Base-by-base conservation (phyloP, 2,113 vertebrate species). In the Dermatemys mawii region DNA sequence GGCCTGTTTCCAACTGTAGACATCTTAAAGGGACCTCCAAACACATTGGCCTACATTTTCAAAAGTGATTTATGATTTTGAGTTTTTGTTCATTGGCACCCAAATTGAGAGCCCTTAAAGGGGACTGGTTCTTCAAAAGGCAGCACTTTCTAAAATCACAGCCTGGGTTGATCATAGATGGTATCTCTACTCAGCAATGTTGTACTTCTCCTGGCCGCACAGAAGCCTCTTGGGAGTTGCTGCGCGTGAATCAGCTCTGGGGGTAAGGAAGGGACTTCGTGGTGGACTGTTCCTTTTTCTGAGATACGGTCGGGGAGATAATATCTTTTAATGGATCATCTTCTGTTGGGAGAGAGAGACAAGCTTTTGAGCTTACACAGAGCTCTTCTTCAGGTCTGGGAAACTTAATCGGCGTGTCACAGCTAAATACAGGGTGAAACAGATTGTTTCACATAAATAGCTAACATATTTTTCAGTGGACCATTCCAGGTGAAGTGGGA, bases 241-340 rank as follows among this genome's bases (percentile, higher is more conserved):
- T 63, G 75, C 2, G 0, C 0, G 0, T 81, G 14, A 22, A 1
- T 57, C 7, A n/a, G 2, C 2, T 70, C 21, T 57, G 63, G 67
- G 70, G 11, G 1, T 73, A 48, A 75, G 76, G 21, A 78, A 81
- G 4, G 1, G 11, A 53, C 10, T 57, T n/a, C 1, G 3, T 81
- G 1, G 5, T 3, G 73, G 5, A 84, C 0, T 1, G 1, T 41
- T 75, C 38, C 85, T 2, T 11, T 88, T 70, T 70, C n/a, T 70
- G n/a, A 38, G 63, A 22, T 32, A 35, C 16, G 57, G 13, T 16
- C 14, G 57, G 32, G 35, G 32, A 35, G 29, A 32, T 32, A 16
- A 63, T 35, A 63, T 38, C 17, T 67, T 67, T 67, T 67, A 67
- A 16, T 67, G 60, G 32, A 17, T 8, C 60, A 67, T 9, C 17